Conservation (phyloP, 2,797 vertebrate species). For the Mus spretus region DNA sequence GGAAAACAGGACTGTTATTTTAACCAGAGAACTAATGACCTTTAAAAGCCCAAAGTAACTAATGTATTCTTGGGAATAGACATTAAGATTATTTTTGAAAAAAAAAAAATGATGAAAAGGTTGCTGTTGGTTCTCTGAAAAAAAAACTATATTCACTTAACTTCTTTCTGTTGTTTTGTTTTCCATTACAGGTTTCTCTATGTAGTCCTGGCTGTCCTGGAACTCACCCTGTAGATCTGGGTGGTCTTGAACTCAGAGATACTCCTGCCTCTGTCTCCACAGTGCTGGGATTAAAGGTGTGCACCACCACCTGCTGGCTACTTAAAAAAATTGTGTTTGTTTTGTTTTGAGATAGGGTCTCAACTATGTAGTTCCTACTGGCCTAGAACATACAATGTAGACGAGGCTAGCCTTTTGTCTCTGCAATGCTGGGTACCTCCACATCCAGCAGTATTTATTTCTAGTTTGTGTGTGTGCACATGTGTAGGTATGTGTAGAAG, state of each 20-base stretch:
- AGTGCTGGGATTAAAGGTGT: neutral
- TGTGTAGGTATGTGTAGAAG: neutral
- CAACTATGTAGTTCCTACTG: neutral
- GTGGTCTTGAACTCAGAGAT: neutral
- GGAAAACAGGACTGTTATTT: constrained; percentile 26
- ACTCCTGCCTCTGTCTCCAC: neutral
- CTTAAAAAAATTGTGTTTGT: neutral
- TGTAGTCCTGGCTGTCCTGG: neutral
- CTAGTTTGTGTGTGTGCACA: neutral
- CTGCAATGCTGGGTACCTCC: neutral
- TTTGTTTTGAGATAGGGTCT: neutral
- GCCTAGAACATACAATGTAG: neutral
- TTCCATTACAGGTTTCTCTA: neutral
- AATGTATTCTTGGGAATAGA: constrained; percentile 33
- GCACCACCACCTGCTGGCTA: neutral
- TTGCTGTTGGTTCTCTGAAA: neutral
- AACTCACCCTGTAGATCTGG: neutral
- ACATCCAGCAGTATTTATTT: neutral
- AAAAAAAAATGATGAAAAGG: constrained; percentile 57
- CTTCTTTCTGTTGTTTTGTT: neutral
- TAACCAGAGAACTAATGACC: constrained; percentile 65
- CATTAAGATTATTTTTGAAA: constrained; percentile 21
- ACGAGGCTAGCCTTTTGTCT: neutral
- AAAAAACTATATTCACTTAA: neutral
- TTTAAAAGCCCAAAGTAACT: constrained; percentile 1